Conservation (phyloP, 2,888 invertebrate genomes). For the Rutpela maculata region DNA sequence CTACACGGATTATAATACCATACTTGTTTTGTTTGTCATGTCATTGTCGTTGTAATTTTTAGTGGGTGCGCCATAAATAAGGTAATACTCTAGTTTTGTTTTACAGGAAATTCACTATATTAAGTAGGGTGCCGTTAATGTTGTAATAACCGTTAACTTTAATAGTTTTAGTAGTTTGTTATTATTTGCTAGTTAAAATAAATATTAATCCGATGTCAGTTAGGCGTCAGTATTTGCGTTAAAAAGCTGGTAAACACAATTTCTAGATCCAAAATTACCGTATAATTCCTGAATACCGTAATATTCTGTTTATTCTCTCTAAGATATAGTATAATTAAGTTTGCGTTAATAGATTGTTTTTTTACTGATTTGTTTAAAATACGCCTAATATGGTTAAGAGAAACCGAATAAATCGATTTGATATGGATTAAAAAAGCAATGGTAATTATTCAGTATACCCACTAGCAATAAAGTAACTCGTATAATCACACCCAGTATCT, state of each 20-base stretch:
- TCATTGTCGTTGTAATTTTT: background rate
- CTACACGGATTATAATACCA: background rate
- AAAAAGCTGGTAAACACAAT: background rate
- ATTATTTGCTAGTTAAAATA: background rate
- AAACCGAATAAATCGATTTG: too few relatives aligned
- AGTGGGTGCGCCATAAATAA: background rate
- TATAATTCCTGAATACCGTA: too few relatives aligned
- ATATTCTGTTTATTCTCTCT: too few relatives aligned
- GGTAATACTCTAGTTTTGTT: background rate
- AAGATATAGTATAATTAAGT: too few relatives aligned
- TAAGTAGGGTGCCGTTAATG: background rate
- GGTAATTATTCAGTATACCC: too few relatives aligned
- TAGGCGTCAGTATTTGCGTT: background rate
- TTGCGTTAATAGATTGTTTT: too few relatives aligned
- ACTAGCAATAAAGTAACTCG: too few relatives aligned
- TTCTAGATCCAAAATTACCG: too few relatives aligned
- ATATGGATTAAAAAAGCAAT: too few relatives aligned
- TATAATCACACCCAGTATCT: too few relatives aligned
- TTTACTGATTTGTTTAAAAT: too few relatives aligned
- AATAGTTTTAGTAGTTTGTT: background rate
- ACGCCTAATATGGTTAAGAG: too few relatives aligned
- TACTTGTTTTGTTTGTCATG: background rate
- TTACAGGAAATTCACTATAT: background rate
- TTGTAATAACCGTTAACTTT: background rate
- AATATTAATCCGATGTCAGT: background rate